Percentiles rank a stretch among this genome's conserved stretches.
Evolutionary conservation across 2,113 vertebrate species (phyloP).

Genomic region (Polypterus bichir): DNA sequence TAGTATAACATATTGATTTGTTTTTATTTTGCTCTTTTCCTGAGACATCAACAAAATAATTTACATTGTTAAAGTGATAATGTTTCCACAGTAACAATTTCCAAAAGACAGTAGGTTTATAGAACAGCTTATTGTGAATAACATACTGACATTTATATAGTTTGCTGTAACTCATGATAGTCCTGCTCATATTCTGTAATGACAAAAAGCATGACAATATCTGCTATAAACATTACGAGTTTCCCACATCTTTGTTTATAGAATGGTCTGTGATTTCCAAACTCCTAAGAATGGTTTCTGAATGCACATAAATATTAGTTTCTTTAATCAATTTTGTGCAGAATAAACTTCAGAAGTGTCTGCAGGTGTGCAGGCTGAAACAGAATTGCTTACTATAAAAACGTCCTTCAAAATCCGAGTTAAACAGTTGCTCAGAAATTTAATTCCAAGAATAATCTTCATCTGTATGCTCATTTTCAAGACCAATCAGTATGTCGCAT

Average conservation of each 20-base stretch:
- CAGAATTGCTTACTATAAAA: constrained; percentile 1
- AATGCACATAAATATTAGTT: constrained; percentile 14
- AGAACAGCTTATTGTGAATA: constrained; percentile 3
- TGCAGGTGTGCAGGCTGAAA: constrained; percentile 15
- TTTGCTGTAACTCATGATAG: constrained; percentile 15
- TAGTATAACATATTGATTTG: no score
- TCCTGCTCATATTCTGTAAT: constrained; percentile 5
- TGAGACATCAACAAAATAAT: background rate
- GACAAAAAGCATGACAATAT: constrained; percentile 14
- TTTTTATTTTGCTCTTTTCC: no score
- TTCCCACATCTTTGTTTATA: constrained; percentile 27
- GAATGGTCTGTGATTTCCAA: constrained; percentile 10
- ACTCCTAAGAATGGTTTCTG: constrained; percentile 10
- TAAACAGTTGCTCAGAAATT: background rate
- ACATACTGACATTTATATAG: constrained; percentile 7
- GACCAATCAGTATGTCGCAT: no score
- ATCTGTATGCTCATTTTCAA: no score
- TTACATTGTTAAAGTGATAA: background rate
- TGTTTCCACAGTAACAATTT: background rate
- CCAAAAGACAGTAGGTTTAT: background rate
- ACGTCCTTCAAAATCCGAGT: background rate
- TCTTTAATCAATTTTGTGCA: constrained; percentile 13
- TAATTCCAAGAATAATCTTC: background rate
- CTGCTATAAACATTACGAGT: constrained; percentile 18
- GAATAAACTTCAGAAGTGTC: constrained; percentile 16